A percentile compares a stretch with the other conserved stretches of the same genome.
Conservation (phyloP, 2,113 vertebrate species). For the Prionailurus bengalensis region DNA sequence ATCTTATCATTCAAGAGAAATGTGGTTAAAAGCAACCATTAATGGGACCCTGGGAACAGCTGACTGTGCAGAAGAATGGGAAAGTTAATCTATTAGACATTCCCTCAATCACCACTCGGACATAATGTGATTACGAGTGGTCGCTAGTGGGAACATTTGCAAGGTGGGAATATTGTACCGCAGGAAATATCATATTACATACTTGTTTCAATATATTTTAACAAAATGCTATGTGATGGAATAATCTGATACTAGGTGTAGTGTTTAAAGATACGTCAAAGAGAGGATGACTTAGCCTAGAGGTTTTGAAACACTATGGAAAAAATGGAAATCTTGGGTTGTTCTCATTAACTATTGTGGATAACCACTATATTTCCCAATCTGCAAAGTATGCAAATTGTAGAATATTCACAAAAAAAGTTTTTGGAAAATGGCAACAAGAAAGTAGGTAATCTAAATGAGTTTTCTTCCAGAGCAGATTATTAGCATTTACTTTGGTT, state of each 20-base stretch:
- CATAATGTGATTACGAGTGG: constrained; percentile 55
- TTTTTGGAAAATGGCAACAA: constrained; percentile 63
- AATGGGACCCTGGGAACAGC: constrained; percentile 46
- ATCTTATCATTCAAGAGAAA: constrained; percentile 47
- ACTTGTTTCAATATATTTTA: constrained; percentile 64
- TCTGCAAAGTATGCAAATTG: constrained; percentile 76
- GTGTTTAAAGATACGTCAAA: constrained; percentile 79
- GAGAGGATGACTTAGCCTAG: constrained; percentile 74
- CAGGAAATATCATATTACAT: constrained; percentile 60
- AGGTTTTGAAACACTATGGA: constrained; percentile 79
- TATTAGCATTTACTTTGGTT: constrained; percentile 29
- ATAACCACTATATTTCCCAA: constrained; percentile 82
- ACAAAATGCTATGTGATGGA: constrained; percentile 67
- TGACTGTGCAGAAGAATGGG: constrained; percentile 20
- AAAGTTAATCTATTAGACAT: constrained; percentile 43
- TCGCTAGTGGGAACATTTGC: constrained; percentile 49
- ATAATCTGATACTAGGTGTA: constrained; percentile 80
- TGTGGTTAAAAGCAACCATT: constrained; percentile 51
- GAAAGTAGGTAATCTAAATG: constrained; percentile 30
- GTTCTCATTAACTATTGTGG: constrained; percentile 77
- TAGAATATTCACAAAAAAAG: constrained; percentile 55
- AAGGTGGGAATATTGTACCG: constrained; percentile 69
- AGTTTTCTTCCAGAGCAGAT: constrained; percentile 25
- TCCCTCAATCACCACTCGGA: constrained; percentile 9
- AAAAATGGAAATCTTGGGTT: constrained; percentile 71